These are phyloP conservation scores for Malurus splendens DNA, from an alignment of 2,797 vertebrate species.

Conservation along the genomic window DNA sequence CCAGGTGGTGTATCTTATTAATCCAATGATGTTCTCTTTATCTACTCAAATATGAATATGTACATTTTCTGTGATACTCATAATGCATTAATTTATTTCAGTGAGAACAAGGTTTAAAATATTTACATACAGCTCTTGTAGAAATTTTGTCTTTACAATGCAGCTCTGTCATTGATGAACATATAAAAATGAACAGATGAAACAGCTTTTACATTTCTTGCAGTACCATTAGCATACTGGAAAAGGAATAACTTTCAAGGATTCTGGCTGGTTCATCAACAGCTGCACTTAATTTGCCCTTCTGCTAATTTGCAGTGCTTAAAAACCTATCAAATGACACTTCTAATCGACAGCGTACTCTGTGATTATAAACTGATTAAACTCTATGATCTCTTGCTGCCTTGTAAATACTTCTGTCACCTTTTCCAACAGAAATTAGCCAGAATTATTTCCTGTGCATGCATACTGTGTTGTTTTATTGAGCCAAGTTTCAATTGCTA, in stretches of 20 bases:
- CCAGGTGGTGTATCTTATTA: background rate
- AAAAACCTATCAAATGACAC: conserved; percentile 15
- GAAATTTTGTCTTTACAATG: background rate
- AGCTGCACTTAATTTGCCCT: conserved; percentile 24
- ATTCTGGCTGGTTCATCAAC: background rate
- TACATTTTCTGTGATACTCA: background rate
- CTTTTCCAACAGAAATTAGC: conserved; percentile 4
- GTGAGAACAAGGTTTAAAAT: background rate
- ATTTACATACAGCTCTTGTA: background rate
- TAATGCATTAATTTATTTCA: background rate
- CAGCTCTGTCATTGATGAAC: background rate
- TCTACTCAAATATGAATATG: background rate
- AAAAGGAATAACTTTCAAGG: background rate
- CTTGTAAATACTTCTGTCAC: conserved; percentile 1
- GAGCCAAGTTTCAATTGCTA: background rate
- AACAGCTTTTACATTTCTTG: background rate
- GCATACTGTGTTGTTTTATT: background rate
- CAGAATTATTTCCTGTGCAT: background rate
- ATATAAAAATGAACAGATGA: background rate
- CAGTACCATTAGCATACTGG: background rate
- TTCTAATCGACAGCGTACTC: background rate
- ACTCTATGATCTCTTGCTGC: background rate
- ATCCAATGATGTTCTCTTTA: background rate
- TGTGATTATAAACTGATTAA: conserved; percentile 36
- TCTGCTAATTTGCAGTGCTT: conserved; percentile 22